Conservation (phyloP, 2,888 invertebrate genomes). For the Trissolcus brochymenae region DNA sequence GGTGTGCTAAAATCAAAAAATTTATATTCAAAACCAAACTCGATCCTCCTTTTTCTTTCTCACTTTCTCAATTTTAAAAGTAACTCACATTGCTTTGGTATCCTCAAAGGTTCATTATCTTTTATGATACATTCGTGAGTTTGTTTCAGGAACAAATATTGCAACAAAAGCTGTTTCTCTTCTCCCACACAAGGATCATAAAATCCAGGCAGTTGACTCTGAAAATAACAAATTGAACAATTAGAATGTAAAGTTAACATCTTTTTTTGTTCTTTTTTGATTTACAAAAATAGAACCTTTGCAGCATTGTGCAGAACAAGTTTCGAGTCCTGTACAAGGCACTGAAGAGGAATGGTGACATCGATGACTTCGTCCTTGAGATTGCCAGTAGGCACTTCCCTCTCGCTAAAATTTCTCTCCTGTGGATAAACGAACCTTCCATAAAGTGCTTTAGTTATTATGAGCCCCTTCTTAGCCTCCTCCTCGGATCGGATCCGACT, state of each 20-base stretch:
- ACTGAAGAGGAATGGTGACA: constrained; percentile 96
- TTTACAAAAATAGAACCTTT: constrained; percentile 80
- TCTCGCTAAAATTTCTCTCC: constrained; percentile 61
- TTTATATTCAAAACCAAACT: background rate
- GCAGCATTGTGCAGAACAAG: constrained; percentile 89
- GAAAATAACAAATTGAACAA: constrained; percentile 67
- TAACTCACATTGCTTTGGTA: constrained; percentile 84
- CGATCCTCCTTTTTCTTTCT: too few species aligned
- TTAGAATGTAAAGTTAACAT: background rate
- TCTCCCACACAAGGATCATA: constrained; percentile 97
- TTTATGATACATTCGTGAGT: constrained; percentile 87
- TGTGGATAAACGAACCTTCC: constrained; percentile 80
- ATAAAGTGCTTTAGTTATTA: constrained; percentile 90
- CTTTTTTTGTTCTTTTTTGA: background rate
- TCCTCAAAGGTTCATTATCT: constrained; percentile 87
- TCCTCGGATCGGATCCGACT: constrained; percentile 89
- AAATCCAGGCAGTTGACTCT: constrained; percentile 97
- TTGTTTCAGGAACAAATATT: constrained; percentile 89
- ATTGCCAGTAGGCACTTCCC: constrained; percentile 54
- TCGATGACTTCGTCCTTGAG: constrained; percentile 83
- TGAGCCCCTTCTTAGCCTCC: constrained; percentile 87
- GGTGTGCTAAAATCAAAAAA: constrained; percentile 71
- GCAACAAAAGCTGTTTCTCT: constrained; percentile 89
- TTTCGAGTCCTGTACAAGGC: constrained; percentile 93
- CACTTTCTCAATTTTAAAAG: constrained; percentile 55